Percentiles rank a stretch among this genome's conserved stretches.
Evolutionary conservation across 2,797 vertebrate genomes (phyloP).

Genomic region (Pseudotriccus pelzelni): DNA sequence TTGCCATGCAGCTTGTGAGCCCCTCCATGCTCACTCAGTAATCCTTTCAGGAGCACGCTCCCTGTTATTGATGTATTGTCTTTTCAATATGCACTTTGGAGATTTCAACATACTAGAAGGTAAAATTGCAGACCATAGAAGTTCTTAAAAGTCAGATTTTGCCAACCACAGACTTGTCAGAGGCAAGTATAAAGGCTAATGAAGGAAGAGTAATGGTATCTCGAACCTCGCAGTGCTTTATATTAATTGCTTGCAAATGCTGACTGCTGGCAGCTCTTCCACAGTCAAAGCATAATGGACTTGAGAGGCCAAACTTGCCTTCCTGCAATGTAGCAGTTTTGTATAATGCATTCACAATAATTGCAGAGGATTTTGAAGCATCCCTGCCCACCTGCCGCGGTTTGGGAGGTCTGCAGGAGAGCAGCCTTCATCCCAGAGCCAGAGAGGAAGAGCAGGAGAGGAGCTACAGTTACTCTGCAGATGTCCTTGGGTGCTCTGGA

Average conservation of each 20-base stretch:
- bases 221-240: neutral
- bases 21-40: neutral
- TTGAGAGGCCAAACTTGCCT: constrained; percentile 8
- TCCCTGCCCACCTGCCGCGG: fast-evolving
- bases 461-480: neutral
- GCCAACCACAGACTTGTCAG: constrained; percentile 34
- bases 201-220: constrained; percentile 49
- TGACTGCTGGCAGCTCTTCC: constrained; percentile 32
- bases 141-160: constrained; percentile 61
- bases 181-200: constrained; percentile 21
- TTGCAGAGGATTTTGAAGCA: neutral
- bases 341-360: neutral
- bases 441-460: neutral
- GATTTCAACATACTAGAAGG: neutral
- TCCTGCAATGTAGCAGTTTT: neutral
- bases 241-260: constrained; percentile 58
- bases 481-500: neutral
- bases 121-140: neutral
- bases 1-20: neutral
- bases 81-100: neutral
- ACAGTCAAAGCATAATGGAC: neutral
- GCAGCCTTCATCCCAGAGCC: neutral
- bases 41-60: neutral
- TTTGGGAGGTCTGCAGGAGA: neutral
- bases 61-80: neutral